phyloP scores from a whole-genome alignment of 2,888 invertebrate species.

The Nomada goodeniana region DNA sequence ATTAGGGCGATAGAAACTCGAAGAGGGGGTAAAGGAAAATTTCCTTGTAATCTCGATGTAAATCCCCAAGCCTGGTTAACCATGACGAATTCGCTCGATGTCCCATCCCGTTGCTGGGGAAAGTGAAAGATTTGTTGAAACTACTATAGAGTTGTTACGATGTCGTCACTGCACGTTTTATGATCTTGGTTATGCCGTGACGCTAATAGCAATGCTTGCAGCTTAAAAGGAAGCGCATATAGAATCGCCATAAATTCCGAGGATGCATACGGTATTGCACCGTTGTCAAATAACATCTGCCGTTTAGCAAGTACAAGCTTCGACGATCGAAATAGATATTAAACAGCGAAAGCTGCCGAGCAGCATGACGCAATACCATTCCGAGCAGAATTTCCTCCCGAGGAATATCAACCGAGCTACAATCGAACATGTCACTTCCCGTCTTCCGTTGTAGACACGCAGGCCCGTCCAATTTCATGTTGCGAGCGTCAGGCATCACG shows the following conservation, averaged over 20 bases:
- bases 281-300: background rate
- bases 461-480: constrained; percentile 10
- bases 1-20: background rate
- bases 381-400: too few species aligned
- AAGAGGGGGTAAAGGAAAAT: background rate
- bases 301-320: background rate
- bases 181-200: background rate
- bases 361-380: too few species aligned
- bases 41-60: background rate
- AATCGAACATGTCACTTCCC: background rate
- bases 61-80: background rate
- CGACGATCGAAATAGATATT: background rate
- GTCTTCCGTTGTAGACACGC: background rate
- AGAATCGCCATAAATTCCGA: background rate
- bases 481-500: constrained; percentile 30
- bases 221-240: background rate
- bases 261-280: background rate
- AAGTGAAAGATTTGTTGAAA: constrained; percentile 3
- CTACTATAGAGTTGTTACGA: background rate
- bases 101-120: background rate
- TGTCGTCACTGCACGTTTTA: constrained; percentile 1
- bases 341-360: background rate
- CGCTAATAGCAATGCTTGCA: background rate
- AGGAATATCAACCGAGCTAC: background rate
- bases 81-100: too few species aligned